These are phyloP conservation scores for Sapajus apella DNA, from an alignment of 2,113 vertebrate species.

Conservation along the genomic window DNA sequence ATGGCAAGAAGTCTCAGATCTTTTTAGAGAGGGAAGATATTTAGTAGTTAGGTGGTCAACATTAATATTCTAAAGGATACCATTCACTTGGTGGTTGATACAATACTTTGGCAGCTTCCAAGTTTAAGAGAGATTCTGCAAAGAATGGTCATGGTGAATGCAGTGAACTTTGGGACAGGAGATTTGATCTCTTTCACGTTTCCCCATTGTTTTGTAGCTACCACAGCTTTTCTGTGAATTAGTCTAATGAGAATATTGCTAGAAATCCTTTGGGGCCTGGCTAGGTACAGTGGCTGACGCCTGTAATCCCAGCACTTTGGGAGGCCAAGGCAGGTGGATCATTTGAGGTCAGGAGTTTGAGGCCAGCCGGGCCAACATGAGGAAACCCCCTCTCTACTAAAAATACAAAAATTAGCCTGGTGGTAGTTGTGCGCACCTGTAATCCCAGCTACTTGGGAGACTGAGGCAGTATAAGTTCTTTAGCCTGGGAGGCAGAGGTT, in stretches of 20 bases:
- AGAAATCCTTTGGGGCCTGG: not conserved
- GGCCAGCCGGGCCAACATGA: too few species aligned
- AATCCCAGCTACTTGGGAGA: too few species aligned
- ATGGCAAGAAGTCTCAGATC: not conserved
- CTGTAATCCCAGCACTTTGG: too few species aligned
- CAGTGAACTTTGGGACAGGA: not conserved
- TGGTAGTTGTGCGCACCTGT: too few species aligned
- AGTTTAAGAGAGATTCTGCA: not conserved
- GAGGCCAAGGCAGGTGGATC: too few species aligned
- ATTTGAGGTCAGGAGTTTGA: too few species aligned
- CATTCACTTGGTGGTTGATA: not conserved
- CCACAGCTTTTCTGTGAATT: not conserved
- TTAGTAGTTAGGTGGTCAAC: not conserved
- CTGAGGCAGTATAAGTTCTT: too few species aligned
- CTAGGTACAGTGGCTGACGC: too few species aligned
- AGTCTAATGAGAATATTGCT: not conserved
- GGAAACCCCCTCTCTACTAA: too few species aligned
- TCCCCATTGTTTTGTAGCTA: not conserved
- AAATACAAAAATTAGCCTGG: too few species aligned
- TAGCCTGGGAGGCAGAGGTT: too few species aligned
- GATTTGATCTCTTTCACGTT: not conserved
- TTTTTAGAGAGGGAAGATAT: not conserved
- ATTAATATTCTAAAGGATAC: not conserved
- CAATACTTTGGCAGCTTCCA: not conserved
- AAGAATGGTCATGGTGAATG: not conserved